A percentile compares a stretch with the other conserved stretches of the same genome.
Evolutionary conservation across 2,888 invertebrate species (phyloP).

Genomic region (Catocala nupta): DNA sequence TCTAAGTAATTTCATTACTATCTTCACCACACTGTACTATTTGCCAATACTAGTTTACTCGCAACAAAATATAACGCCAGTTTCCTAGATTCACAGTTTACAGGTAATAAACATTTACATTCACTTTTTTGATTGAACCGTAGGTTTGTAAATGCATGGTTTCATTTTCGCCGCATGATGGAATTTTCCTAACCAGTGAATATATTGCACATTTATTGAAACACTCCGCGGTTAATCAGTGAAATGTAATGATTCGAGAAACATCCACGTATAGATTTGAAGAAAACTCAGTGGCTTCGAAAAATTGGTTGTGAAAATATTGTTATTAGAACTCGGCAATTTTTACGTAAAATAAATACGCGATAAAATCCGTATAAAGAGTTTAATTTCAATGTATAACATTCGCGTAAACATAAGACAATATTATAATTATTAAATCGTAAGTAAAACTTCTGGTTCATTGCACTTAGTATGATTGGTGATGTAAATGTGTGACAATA

Average conservation of each 20-base stretch:
- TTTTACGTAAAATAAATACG: too few species aligned
- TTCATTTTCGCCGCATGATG: constrained; percentile 29
- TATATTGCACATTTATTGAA: constrained; percentile 22
- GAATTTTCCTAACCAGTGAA: constrained; percentile 41
- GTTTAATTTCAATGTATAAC: too few species aligned
- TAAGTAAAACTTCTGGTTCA: too few species aligned
- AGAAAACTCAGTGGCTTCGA: background rate
- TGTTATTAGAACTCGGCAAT: background rate
- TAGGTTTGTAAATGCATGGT: constrained; percentile 24
- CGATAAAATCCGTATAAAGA: too few species aligned
- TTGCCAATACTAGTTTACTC: constrained; percentile 20
- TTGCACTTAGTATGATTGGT: too few species aligned
- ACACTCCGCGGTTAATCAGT: constrained; percentile 20
- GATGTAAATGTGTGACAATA: too few species aligned
- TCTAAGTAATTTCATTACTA: constrained; percentile 28
- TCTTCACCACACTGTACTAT: constrained; percentile 4
- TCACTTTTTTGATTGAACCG: constrained; percentile 28
- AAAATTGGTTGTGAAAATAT: background rate
- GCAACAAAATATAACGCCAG: constrained; percentile 26
- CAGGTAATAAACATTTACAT: constrained; percentile 13
- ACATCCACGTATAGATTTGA: constrained; percentile 6
- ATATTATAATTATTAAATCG: too few species aligned
- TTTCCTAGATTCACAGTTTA: constrained; percentile 29
- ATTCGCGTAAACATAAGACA: too few species aligned
- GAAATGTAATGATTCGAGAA: constrained; percentile 25